These are phyloP conservation scores for Heliconius hortense DNA, from an alignment of 2,888 invertebrate species.

Conservation along the genomic window DNA sequence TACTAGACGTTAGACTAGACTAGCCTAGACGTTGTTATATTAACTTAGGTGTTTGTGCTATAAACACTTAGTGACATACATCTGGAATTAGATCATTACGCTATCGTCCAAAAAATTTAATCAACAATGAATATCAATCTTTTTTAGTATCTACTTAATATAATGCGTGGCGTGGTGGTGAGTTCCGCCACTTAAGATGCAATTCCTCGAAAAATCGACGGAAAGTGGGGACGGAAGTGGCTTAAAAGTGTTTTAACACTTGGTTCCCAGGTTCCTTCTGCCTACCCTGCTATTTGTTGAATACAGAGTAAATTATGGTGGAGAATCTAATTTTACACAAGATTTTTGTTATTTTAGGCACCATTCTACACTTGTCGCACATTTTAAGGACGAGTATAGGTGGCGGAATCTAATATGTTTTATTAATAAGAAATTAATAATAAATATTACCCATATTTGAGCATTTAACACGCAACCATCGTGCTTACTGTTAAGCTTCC, in stretches of 20 bases:
- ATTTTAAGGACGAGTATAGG: not conserved
- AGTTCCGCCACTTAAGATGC: too few species aligned
- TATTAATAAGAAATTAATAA: too few species aligned
- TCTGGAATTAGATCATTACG: not conserved
- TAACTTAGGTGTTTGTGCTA: slow-evolving; percentile 5
- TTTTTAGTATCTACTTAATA: not conserved
- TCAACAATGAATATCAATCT: not conserved
- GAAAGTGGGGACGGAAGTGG: too few species aligned
- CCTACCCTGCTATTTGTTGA: too few species aligned
- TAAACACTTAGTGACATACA: slow-evolving; percentile 8
- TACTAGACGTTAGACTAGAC: slow-evolving; percentile 5
- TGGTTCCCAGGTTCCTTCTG: too few species aligned
- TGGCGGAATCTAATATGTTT: not conserved
- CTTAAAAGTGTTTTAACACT: too few species aligned
- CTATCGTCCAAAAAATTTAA: too few species aligned
- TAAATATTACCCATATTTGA: too few species aligned
- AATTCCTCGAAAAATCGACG: too few species aligned
- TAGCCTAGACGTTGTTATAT: slow-evolving; percentile 7
- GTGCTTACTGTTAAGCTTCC: not conserved
- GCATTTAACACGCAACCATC: not conserved
- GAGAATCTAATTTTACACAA: not conserved
- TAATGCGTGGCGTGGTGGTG: too few species aligned
- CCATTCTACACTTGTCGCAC: not conserved
- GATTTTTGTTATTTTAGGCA: not conserved
- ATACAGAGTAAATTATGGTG: too few species aligned